Percentiles rank a stretch among this genome's conserved stretches.
phyloP scores from a whole-genome alignment of 2,113 vertebrate genomes.

The Cavia porcellus region DNA sequence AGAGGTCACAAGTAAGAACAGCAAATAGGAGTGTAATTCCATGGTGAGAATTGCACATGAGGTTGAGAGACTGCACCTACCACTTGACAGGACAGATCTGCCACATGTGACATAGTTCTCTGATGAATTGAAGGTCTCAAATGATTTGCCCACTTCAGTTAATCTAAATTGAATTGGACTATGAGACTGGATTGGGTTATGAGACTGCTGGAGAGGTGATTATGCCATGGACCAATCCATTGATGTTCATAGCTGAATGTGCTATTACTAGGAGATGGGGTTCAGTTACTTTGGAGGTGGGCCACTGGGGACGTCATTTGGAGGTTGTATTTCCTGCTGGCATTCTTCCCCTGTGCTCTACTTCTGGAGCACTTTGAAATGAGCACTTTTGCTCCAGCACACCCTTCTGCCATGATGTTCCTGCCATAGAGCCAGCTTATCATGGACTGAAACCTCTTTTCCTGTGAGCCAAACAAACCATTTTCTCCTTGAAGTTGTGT shows the following conservation, averaged over 20 bases:
- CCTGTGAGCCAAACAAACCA: not conserved
- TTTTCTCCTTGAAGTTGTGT: not conserved
- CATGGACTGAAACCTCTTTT: not conserved
- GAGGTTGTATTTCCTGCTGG: not conserved
- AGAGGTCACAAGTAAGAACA: not conserved
- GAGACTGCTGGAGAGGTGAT: not conserved
- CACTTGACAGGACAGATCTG: not conserved
- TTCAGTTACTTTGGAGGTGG: not conserved
- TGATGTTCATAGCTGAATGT: not conserved
- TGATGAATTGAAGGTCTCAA: not conserved
- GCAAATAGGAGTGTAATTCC: not conserved
- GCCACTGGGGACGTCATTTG: not conserved
- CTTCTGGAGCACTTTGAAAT: not conserved
- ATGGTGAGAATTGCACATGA: not conserved
- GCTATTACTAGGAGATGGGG: not conserved
- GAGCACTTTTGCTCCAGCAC: not conserved
- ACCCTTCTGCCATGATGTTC: not conserved
- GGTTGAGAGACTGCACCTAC: not conserved
- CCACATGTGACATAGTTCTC: fast-evolving
- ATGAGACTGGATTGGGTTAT: too few species aligned
- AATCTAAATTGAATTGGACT: not conserved
- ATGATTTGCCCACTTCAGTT: not conserved
- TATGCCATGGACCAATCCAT: not conserved
- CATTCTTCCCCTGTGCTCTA: not conserved
- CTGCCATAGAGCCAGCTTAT: not conserved